Base-by-base conservation (phyloP, 30 jellyfish, hydroid and myxozoan species). In the Hydractinia symbiolongicarpus region DNA sequence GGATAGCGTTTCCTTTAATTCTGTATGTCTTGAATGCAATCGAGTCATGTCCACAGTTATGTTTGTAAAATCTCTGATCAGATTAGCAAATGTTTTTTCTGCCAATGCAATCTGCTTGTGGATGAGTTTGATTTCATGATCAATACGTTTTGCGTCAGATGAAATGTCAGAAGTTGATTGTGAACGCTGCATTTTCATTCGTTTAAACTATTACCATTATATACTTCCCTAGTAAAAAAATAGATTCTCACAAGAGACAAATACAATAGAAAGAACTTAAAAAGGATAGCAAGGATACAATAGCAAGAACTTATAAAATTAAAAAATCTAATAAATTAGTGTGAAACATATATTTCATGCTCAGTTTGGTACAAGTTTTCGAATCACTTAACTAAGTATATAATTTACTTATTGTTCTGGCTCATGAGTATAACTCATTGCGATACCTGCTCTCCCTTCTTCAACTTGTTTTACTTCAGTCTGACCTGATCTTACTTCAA, bases 381-480 rank as follows among this genome's bases (percentile, higher is more conserved):
- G 44, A 30, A 30, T 30, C 44, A 30, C 44, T 2, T 30, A 30
- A 30, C 44, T 30, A 30, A 30, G 2, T 30, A 30, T 30, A 30
- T 30, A 30, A 30, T 30, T 30, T 30, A 30, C 44, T 51, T 64
- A 64, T 64, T 64, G 74, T n/a, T 81, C 66, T 6, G 83, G 67
- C 67, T 94, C 99, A 73, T 94, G 95, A 10, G 91, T 55, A 60
- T 94, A 94, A 49, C 94, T 87, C 40, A 66, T 74, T 61, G 99
- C 95, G 44, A 88, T 94, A n/a, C 99, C 99, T 53, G 86, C 67
- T 57, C 99, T 76, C 4, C 99, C 99, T 74, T 88, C 95, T 10
- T 75, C 85, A n/a, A 89, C 99, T 56, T 82, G 79, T 50, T 62
- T 78, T 1, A 94, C 89, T 64, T 81, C 95, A 11, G 96, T 83